Evolutionary conservation across 1,140 invertebrate genomes (phyloP), one percentile per base, ranked within the genome.

Genomic region (Steinernema khuongi): DNA sequence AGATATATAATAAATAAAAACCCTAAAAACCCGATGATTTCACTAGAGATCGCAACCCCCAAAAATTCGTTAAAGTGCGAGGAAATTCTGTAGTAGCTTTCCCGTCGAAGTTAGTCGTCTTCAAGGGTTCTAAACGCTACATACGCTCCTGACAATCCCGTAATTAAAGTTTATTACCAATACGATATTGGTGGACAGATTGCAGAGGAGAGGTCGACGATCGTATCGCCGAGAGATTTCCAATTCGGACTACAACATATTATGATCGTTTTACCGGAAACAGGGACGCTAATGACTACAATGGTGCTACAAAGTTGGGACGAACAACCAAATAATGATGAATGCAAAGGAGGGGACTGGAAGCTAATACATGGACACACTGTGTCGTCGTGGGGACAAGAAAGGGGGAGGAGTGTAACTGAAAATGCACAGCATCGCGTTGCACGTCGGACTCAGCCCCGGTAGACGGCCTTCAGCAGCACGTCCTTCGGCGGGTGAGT

Each of bases 401-500:
- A 60, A 60, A 60, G 26, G 50, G 26, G 19, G 50, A 60, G 26
- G 19, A 7, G n/a, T n/a, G n/a, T n/a, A n/a, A n/a, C n/a, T n/a
- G n/a, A 60, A 60, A 60, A 60, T 60, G 50, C 50, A 60, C 50
- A 60, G 50, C 36, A 60, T 11, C 26, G 50, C 26, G 4, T 14
- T 22, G 19, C 50, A 60, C 50, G 22, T 26, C 22, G 50, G 7
- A 22, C 11, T 60, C 22, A 60, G 50, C 50, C 50, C 50, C 50
- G 50, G 50, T 60, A 60, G 50, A 60, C 50, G 2, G 71, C 71
- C n/a, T 26, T 71, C 29, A 72, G 66, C 26, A 72, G 29, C 1
- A 72, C 26, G 66, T 72, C 71, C 66, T 72, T 72, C 44, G 71
- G 71, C 4, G 71, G 71, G 69, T 28, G 44, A 44, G 66, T 69